Base-by-base conservation (phyloP, 1,140 invertebrate genomes). In the Penaeus chinensis region DNA sequence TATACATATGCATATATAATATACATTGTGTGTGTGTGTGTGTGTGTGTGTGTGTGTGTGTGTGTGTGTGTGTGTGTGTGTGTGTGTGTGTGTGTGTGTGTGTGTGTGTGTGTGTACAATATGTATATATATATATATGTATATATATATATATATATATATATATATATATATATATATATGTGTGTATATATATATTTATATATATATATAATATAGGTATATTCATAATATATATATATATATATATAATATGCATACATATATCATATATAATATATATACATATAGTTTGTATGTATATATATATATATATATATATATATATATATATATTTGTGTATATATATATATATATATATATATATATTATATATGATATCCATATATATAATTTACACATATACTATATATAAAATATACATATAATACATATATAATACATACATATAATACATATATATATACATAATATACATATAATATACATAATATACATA, bases 241-340 rank as follows among this genome's bases (percentile, higher is more conserved):
- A 74, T 27, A n/a, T n/a, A 74, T 74, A 74, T n/a, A 8, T 74
- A 74, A 7, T 10, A 74, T 37, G 27, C 19, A 74, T 37, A 74
- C 2, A 74, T n/a, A 4, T 27, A 74, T 74, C n/a, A 32, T 27
- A 71, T 27, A 71, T 71, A 71, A 71, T 71, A 71, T 71, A 71
- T 27, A 71, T 71, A 71, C 24, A 71, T 71, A 71, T 71, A 71
- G n/a, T n/a, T n/a, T 47, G 10, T 71, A n/a, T 24, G 24, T 71
- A 71, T 71, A 24, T 71, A 71, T 71, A 71, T 71, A n/a, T 24
- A 71, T 71, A 71, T 71, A 24, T 37, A 47, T 71, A 37, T 71
- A 71, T 71, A 71, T 71, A 71, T 71, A 71, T 71, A 71, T 71
- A 71, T 71, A 71, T 71, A 71, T 71, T 5, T 47, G 42, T 47